Percentiles rank a stretch among this genome's conserved stretches.
These are phyloP conservation scores for Lagopus muta DNA, from an alignment of 2,113 vertebrate species.

Conservation along the genomic window DNA sequence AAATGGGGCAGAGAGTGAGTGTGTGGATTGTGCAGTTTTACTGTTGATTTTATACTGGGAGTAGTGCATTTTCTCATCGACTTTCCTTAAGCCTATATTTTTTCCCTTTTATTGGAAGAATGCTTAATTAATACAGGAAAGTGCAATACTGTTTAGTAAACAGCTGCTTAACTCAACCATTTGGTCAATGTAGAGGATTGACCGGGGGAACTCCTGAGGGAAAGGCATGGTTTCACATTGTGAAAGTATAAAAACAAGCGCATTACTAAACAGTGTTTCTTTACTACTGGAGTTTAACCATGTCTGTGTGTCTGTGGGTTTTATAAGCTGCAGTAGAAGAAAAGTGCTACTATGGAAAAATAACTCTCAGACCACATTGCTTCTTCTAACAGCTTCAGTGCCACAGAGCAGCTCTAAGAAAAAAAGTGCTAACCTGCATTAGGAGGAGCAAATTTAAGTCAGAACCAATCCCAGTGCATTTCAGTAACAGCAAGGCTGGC, in stretches of 20 bases:
- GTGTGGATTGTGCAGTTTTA: not conserved
- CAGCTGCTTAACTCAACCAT: accelerated
- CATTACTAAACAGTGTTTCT: not conserved
- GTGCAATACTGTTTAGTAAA: not conserved
- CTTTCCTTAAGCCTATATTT: not conserved
- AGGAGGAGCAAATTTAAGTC: accelerated
- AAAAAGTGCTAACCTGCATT: no score
- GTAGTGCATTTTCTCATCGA: not conserved
- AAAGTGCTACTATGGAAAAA: not conserved
- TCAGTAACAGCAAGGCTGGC: not conserved
- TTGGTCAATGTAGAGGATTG: not conserved
- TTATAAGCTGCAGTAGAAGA: not conserved
- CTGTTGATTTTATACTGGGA: not conserved
- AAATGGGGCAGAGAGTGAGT: not conserved
- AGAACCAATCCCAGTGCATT: not conserved
- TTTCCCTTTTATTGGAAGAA: not conserved
- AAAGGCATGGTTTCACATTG: not conserved
- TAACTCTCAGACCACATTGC: not conserved
- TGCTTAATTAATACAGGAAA: not conserved
- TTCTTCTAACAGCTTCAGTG: not conserved
- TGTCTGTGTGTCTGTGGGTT: not conserved
- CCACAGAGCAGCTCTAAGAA: not conserved
- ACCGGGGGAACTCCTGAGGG: not conserved
- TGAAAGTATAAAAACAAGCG: not conserved
- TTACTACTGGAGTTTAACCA: not conserved